Evolutionary conservation across 2,797 vertebrate genomes (phyloP).

Genomic region (Saxicola maurus): DNA sequence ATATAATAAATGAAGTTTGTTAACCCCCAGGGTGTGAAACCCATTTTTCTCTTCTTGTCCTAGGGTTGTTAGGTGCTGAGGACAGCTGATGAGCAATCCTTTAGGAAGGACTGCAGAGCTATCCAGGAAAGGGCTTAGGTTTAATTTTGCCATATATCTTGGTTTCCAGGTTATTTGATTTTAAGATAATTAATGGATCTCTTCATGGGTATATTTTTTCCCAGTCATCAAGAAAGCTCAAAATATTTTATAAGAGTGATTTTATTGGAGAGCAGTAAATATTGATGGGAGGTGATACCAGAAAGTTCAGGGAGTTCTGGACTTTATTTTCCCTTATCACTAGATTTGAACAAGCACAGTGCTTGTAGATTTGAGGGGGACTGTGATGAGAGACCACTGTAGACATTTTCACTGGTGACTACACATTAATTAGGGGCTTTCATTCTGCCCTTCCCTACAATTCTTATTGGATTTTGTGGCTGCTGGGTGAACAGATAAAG

Average conservation of each 20-base stretch:
- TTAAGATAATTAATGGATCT: conserved; percentile 34
- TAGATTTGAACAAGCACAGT: not conserved
- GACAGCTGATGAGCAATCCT: not conserved
- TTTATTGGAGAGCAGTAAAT: conserved; percentile 32
- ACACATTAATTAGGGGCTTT: not conserved
- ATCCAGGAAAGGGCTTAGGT: not conserved
- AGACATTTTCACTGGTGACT: not conserved
- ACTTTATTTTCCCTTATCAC: not conserved
- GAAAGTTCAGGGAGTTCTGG: not conserved
- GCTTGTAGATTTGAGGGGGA: not conserved
- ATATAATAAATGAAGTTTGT: conserved; percentile 35
- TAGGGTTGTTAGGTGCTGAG: not conserved
- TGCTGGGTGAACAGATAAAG: conserved; percentile 2
- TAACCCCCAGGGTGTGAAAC: conserved; percentile 28
- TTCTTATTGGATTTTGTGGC: not conserved
- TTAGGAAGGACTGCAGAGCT: not conserved
- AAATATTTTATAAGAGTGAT: conserved; percentile 35
- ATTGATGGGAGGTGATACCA: not conserved
- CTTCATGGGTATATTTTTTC: conserved; percentile 19
- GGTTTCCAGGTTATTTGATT: conserved; percentile 33
- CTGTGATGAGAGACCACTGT: not conserved
- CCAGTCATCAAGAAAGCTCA: conserved; percentile 26
- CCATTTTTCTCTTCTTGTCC: conserved; percentile 15
- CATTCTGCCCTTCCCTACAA: not conserved
- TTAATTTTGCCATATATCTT: conserved; percentile 26